Evolutionary conservation across 2,888 invertebrate genomes (phyloP).

Genomic region (Mactromeris polynyma): DNA sequence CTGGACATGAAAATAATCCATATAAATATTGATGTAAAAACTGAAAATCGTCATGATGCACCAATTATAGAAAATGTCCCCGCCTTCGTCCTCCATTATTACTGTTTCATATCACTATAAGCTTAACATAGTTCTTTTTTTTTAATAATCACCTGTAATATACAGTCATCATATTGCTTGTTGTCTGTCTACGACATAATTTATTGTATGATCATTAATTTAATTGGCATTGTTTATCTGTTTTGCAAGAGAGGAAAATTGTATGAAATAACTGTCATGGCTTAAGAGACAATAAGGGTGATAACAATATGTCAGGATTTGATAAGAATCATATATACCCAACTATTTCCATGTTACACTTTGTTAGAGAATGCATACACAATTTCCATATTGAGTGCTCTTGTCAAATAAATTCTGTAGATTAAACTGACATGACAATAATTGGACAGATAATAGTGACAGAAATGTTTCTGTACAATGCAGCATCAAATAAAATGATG

Average conservation of each 20-base stretch:
- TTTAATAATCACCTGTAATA: too few species aligned
- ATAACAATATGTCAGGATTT: neutral
- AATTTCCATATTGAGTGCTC: constrained; percentile 23
- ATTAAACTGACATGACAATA: constrained; percentile 42
- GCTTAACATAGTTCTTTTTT: too few species aligned
- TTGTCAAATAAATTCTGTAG: constrained; percentile 42
- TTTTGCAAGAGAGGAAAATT: neutral
- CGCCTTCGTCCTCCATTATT: too few species aligned
- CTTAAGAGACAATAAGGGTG: neutral
- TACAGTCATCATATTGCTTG: neutral
- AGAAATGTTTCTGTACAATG: constrained; percentile 31
- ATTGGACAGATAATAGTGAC: constrained; percentile 32
- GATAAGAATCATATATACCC: neutral
- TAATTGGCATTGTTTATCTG: neutral
- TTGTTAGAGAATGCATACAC: constrained; percentile 4
- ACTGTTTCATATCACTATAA: too few species aligned
- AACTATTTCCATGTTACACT: neutral
- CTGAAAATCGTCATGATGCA: too few species aligned
- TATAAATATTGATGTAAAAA: too few species aligned
- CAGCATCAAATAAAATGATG: constrained; percentile 11
- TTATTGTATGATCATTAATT: neutral
- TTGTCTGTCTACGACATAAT: neutral
- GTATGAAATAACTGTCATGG: neutral
- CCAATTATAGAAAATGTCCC: too few species aligned
- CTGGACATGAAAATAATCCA: too few species aligned